phyloP scores from a whole-genome alignment of 2,797 vertebrate species.

The Gymnodraco acuticeps region DNA sequence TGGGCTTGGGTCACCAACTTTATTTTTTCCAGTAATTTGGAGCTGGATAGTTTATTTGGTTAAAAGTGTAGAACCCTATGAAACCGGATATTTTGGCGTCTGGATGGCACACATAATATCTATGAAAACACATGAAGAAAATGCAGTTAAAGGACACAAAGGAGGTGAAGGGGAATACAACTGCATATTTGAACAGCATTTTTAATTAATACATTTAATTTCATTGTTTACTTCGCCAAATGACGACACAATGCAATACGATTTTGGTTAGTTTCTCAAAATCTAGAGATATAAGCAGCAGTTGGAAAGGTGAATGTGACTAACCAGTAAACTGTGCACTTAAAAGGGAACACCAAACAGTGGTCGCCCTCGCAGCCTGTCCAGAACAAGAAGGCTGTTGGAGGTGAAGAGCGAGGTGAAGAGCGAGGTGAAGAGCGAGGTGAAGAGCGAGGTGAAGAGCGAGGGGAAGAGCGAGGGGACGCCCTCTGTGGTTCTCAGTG shows the following conservation, averaged over 20 bases:
- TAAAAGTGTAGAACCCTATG: neutral
- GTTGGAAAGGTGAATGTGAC: conserved; percentile 18
- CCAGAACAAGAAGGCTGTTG: conserved; percentile 67
- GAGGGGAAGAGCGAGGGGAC: conserved; percentile 58
- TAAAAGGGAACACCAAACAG: conserved; percentile 76
- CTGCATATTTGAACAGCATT: neutral
- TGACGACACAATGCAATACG: too few relatives aligned
- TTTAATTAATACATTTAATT: neutral
- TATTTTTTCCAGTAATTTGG: neutral
- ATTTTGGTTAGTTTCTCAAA: too few relatives aligned
- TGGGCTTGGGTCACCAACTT: too few relatives aligned
- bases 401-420: conserved; percentile 53
- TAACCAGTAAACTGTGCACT: conserved; percentile 70
- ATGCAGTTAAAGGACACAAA: too few relatives aligned
- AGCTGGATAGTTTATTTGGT: neutral
- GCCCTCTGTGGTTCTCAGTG: conserved; percentile 27
- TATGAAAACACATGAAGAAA: too few relatives aligned
- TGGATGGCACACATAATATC: neutral
- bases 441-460: too few relatives aligned
- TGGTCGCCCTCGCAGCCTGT: conserved; percentile 67
- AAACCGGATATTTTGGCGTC: neutral
- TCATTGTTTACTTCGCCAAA: neutral
- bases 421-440: neutral
- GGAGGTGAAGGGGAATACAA: neutral
- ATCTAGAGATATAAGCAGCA: too few relatives aligned